These are phyloP conservation scores for Lepidotrigona ventralis DNA, from an alignment of 1,140 invertebrate genomes.

Conservation along the genomic window DNA sequence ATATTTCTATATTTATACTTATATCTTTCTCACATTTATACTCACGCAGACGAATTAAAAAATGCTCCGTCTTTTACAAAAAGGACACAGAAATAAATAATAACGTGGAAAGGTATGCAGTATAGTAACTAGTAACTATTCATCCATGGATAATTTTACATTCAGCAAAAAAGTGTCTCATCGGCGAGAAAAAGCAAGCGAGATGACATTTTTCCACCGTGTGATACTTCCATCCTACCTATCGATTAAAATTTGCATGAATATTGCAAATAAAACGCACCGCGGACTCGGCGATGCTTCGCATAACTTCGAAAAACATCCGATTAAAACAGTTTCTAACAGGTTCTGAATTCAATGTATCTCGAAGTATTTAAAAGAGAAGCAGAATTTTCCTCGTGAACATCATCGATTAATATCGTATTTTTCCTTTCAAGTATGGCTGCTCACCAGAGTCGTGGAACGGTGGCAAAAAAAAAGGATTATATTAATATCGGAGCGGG, in stretches of 20 bases:
- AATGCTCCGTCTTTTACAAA: neutral
- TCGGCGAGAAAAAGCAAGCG: too few species aligned
- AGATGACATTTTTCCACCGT: too few species aligned
- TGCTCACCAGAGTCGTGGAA: neutral
- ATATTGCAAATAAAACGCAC: too few species aligned
- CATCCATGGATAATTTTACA: neutral
- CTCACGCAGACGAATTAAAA: neutral
- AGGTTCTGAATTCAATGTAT: neutral
- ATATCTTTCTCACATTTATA: too few species aligned
- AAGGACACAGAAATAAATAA: neutral
- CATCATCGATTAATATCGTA: neutral
- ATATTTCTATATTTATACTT: too few species aligned
- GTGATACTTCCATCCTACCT: too few species aligned
- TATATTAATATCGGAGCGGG: conserved; percentile 18
- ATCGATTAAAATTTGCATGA: too few species aligned
- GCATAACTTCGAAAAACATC: neutral
- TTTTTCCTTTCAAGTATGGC: neutral
- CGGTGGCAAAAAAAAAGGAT: neutral
- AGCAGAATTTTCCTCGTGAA: neutral
- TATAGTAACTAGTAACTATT: too few species aligned
- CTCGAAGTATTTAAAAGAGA: neutral
- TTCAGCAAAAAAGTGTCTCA: neutral
- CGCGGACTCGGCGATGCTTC: too few species aligned
- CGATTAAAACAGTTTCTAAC: neutral
- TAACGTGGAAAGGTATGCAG: neutral